Conservation (phyloP, 2,888 invertebrate genomes). For the Sisyra terminalis region DNA sequence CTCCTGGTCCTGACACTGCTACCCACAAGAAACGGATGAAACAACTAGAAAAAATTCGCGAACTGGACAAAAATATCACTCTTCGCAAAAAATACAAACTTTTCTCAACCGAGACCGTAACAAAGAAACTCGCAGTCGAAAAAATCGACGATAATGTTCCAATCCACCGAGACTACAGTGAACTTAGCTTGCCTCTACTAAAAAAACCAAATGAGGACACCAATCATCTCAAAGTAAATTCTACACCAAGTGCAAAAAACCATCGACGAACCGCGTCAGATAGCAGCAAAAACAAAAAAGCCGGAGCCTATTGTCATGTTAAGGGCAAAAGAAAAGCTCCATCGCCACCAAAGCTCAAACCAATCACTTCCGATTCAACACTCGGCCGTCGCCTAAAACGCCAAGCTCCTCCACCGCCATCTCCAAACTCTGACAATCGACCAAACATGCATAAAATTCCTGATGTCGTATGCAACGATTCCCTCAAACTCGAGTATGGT, state of each 20-base stretch:
- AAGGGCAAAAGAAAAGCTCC: slow-evolving; percentile 63
- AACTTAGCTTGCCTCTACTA: slow-evolving; percentile 27
- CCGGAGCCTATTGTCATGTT: slow-evolving; percentile 43
- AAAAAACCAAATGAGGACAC: slow-evolving; percentile 16
- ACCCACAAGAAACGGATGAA: slow-evolving; percentile 42
- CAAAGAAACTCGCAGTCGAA: slow-evolving; percentile 13
- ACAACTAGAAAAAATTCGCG: slow-evolving; percentile 38
- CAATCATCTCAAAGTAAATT: slow-evolving; percentile 14
- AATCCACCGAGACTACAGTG: slow-evolving; percentile 18
- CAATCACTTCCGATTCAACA: slow-evolving; percentile 12
- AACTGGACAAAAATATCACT: slow-evolving; percentile 41
- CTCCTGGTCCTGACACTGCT: slow-evolving; percentile 40
- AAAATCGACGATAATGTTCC: slow-evolving; percentile 9
- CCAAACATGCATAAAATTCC: slow-evolving; percentile 12
- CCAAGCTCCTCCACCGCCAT: slow-evolving; percentile 29
- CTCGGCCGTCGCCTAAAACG: slow-evolving; percentile 26
- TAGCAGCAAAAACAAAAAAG: slow-evolving; percentile 36
- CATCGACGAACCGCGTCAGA: slow-evolving; percentile 44
- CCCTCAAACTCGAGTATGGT: slow-evolving; percentile 30
- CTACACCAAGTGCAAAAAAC: slow-evolving; percentile 18
- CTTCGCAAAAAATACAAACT: slow-evolving; percentile 48
- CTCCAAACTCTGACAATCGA: slow-evolving; percentile 5
- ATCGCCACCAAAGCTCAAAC: slow-evolving; percentile 36
- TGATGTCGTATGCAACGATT: slow-evolving; percentile 25
- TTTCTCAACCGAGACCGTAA: slow-evolving; percentile 22